Conservation (phyloP, 2,888 invertebrate species). For the Lasioglossum marginatum region DNA sequence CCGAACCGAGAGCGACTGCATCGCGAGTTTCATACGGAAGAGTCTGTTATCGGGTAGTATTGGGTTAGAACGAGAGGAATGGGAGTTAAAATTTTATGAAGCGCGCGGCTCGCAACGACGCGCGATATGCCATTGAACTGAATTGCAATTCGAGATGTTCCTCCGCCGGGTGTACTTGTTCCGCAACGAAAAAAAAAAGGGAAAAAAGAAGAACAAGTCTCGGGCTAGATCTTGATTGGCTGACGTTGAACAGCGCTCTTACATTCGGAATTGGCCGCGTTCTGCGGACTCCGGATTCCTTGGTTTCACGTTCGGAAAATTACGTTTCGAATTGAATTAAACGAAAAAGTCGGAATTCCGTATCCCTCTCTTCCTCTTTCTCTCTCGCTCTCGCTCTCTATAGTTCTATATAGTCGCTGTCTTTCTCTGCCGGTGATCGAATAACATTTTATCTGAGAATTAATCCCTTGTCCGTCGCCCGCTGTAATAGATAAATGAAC, state of each 20-base stretch:
- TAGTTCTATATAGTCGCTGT: not conserved
- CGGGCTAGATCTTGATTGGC: conserved; percentile 12
- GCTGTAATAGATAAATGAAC: conserved; percentile 5
- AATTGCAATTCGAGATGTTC: conserved; percentile 41
- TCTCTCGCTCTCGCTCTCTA: not conserved
- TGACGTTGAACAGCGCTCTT: conserved; percentile 2
- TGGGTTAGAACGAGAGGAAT: conserved; percentile 29
- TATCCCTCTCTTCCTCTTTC: not conserved
- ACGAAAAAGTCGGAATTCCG: not conserved
- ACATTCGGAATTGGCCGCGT: conserved; percentile 4
- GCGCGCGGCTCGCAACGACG: conserved; percentile 31
- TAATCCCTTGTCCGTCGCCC: conserved; percentile 9
- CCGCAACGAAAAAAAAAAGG: conserved; percentile 12
- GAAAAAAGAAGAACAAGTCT: not conserved
- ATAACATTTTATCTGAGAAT: conserved; percentile 9
- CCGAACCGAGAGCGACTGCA: not conserved
- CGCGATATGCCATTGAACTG: conserved; percentile 41
- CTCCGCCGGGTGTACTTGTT: conserved; percentile 23
- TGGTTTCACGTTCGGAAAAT: conserved; percentile 5
- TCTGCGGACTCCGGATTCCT: not conserved
- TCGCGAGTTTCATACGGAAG: conserved; percentile 22
- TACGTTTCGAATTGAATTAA: conserved; percentile 1
- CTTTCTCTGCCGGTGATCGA: not conserved
- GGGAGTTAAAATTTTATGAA: conserved; percentile 55
- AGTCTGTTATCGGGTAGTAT: conserved; percentile 48